Conservation (phyloP, 1,140 invertebrate species). For the Ephestia elutella region DNA sequence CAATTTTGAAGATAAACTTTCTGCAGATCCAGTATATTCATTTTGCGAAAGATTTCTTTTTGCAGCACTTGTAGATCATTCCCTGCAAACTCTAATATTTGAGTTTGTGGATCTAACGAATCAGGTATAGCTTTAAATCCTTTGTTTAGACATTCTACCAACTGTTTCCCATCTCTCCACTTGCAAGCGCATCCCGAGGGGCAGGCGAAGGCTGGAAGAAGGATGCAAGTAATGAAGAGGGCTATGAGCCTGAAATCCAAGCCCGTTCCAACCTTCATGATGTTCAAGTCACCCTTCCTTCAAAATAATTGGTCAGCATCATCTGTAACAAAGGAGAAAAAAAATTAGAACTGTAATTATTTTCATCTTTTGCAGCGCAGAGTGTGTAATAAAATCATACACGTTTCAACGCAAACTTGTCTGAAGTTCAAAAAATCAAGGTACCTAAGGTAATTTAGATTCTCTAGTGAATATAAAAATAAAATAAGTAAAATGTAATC, state of each 20-base stretch:
- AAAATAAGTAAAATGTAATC: too few relatives aligned
- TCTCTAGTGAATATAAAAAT: too few relatives aligned
- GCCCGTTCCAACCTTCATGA: constrained; percentile 56
- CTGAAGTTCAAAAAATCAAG: too few relatives aligned
- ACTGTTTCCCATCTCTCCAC: constrained; percentile 94
- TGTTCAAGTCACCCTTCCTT: constrained; percentile 53
- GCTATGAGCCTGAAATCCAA: constrained; percentile 61
- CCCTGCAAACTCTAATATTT: constrained; percentile 89
- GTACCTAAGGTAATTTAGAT: too few relatives aligned
- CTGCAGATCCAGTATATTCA: constrained; percentile 89
- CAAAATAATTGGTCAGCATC: constrained; percentile 46
- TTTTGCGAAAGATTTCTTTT: constrained; percentile 83
- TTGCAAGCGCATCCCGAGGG: constrained; percentile 88
- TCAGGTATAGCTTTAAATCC: constrained; percentile 84
- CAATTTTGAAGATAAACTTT: constrained; percentile 87
- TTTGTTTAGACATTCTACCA: constrained; percentile 88
- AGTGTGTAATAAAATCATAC: too few relatives aligned
- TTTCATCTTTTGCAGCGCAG: not conserved
- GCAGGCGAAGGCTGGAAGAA: constrained; percentile 75
- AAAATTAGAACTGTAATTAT: not conserved
- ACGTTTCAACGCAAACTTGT: too few relatives aligned
- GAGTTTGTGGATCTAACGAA: constrained; percentile 89
- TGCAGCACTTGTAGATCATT: constrained; percentile 86
- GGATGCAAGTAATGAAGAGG: constrained; percentile 59
- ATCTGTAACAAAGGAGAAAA: constrained; percentile 64